Evolutionary conservation across 2,888 invertebrate genomes (phyloP).

Genomic region (Papilio elwesi): DNA sequence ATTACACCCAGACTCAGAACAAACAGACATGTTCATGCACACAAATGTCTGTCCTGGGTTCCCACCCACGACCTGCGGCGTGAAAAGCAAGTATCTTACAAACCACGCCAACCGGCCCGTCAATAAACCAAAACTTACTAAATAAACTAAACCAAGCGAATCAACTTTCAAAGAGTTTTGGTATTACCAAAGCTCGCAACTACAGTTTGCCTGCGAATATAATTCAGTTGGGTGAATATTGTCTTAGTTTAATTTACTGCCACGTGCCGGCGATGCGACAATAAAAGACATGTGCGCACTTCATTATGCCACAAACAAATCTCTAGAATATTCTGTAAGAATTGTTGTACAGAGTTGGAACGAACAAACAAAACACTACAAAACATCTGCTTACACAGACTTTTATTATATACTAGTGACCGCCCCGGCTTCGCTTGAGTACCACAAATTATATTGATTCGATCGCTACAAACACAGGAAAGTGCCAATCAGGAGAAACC

Average conservation of each 20-base stretch:
- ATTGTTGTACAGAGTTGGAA: neutral
- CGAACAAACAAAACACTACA: neutral
- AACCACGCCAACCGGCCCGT: too few species aligned
- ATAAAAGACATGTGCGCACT: constrained; percentile 28
- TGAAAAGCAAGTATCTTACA: too few species aligned
- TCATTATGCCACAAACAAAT: constrained; percentile 21
- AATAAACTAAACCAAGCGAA: constrained; percentile 2
- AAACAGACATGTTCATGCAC: too few species aligned
- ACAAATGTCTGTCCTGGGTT: too few species aligned
- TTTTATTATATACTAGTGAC: constrained; percentile 1
- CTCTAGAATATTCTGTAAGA: neutral
- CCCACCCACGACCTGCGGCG: too few species aligned
- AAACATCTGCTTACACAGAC: neutral
- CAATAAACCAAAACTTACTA: neutral
- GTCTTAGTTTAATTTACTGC: constrained; percentile 19
- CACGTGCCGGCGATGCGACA: constrained; percentile 3
- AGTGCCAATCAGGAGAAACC: too few species aligned
- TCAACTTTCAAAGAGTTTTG: constrained; percentile 7
- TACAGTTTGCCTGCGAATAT: neutral
- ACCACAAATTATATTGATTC: neutral
- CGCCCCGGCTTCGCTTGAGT: too few species aligned
- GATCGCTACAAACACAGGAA: too few species aligned
- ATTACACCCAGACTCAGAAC: too few species aligned
- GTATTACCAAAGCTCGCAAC: neutral
- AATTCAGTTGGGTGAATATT: constrained; percentile 15